Percentiles rank a stretch among this genome's conserved stretches.
phyloP scores from a whole-genome alignment of 2,797 vertebrate genomes.

The Coilia nasus region DNA sequence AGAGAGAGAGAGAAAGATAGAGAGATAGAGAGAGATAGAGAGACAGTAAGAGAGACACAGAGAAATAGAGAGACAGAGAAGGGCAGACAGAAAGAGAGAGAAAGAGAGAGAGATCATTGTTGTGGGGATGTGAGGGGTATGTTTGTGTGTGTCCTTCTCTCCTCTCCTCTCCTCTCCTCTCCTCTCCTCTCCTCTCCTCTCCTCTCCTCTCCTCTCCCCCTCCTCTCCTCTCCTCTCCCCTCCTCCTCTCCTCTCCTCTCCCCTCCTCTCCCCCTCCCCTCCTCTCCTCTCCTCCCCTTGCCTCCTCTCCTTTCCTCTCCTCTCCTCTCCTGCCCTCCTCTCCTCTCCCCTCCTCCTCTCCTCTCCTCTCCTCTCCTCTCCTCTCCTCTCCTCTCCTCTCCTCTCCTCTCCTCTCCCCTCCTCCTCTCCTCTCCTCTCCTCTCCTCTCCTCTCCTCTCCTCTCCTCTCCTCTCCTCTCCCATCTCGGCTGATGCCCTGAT shows the following conservation, averaged over 20 bases:
- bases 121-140: background rate
- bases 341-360: background rate
- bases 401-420: background rate
- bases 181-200: background rate
- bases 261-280: no score
- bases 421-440: background rate
- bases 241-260: background rate
- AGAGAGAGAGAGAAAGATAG: no score
- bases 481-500: constrained; percentile 7
- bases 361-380: no score
- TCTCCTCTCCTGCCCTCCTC: no score
- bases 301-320: background rate
- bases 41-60: no score
- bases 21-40: no score
- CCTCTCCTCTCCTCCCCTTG: background rate
- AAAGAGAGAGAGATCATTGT: background rate
- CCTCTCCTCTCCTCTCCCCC: background rate
- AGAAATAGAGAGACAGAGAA: no score
- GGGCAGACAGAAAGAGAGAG: no score
- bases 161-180: background rate
- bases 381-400: background rate
- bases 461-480: background rate
- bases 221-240: background rate
- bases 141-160: background rate
- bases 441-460: background rate